phyloP scores from a whole-genome alignment of 2,113 vertebrate species.

The Anas platyrhynchos region DNA sequence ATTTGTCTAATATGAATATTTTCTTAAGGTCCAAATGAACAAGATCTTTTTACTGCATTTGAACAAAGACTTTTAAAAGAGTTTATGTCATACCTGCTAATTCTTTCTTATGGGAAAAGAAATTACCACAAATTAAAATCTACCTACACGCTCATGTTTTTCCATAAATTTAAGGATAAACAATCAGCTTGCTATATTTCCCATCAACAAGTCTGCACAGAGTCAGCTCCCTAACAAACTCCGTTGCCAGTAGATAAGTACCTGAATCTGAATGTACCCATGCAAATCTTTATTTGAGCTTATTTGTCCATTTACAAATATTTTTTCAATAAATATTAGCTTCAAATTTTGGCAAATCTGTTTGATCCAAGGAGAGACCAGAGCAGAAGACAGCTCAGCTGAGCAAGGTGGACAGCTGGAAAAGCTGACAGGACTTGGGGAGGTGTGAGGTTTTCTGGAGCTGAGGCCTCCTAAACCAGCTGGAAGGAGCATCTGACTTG shows the following conservation, averaged over 20 bases:
- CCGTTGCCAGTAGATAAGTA: neutral
- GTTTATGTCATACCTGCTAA: neutral
- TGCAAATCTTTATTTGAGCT: neutral
- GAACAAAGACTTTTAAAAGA: neutral
- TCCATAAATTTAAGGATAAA: neutral
- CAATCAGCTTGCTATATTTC: neutral
- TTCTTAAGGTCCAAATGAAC: neutral
- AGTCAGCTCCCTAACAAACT: neutral
- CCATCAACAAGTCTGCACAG: neutral
- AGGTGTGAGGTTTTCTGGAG: neutral
- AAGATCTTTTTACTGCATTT: neutral
- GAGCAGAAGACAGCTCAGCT: neutral
- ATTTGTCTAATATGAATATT: neutral
- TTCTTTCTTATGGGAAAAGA: neutral
- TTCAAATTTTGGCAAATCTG: neutral
- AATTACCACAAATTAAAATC: neutral
- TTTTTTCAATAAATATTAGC: neutral
- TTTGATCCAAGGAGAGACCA: accelerated
- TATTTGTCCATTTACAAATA: neutral
- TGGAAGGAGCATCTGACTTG: neutral
- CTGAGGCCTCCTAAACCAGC: neutral
- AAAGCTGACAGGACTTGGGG: accelerated
- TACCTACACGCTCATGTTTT: neutral
- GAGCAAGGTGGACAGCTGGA: neutral
- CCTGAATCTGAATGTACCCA: neutral